phyloP scores from a whole-genome alignment of 2,888 invertebrate genomes.

The Clanis bilineata region DNA sequence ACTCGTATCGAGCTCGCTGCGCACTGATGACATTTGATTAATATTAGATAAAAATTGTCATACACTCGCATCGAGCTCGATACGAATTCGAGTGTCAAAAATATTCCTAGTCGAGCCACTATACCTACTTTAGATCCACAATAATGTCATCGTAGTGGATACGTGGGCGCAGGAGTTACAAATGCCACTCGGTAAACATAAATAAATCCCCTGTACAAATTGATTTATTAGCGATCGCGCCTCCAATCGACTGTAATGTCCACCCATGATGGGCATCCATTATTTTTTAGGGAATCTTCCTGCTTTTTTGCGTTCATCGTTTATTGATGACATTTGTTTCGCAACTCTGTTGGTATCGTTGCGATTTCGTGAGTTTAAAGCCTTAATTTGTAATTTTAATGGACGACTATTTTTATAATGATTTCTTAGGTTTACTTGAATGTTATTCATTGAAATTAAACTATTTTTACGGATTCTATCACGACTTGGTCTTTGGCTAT shows the following conservation, averaged over 20 bases:
- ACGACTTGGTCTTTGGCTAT: too few species aligned
- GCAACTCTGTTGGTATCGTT: not conserved
- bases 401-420: not conserved
- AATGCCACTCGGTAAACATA: slow-evolving; percentile 51
- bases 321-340: slow-evolving; percentile 3
- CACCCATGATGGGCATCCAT: slow-evolving; percentile 38
- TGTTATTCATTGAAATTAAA: too few species aligned
- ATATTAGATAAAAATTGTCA: too few species aligned
- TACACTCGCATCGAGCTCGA: too few species aligned
- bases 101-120: too few species aligned
- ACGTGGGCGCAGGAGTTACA: slow-evolving; percentile 37
- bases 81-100: too few species aligned
- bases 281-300: slow-evolving; percentile 28
- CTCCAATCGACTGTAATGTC: slow-evolving; percentile 44
- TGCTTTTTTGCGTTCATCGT: not conserved
- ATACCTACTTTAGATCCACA: not conserved
- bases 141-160: not conserved
- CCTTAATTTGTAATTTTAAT: not conserved
- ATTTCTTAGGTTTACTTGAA: too few species aligned
- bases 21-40: too few species aligned
- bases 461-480: too few species aligned
- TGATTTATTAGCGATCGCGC: slow-evolving; percentile 52
- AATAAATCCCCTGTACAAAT: slow-evolving; percentile 58
- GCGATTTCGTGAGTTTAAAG: not conserved
- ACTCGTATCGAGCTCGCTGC: too few species aligned